These are phyloP conservation scores for Troides helena DNA, from an alignment of 2,888 invertebrate species.

Conservation along the genomic window DNA sequence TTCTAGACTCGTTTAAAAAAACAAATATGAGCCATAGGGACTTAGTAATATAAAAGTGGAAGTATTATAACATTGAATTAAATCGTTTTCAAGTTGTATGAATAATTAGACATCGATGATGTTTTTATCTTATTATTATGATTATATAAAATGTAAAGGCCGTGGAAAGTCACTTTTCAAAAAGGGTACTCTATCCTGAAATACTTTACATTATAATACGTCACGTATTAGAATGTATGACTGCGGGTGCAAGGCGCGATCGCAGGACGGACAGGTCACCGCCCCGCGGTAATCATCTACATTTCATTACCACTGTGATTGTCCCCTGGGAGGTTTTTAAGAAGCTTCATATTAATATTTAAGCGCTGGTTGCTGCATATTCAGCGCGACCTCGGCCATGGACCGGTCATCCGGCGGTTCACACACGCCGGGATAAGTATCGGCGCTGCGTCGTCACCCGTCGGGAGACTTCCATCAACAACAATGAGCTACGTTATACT, in stretches of 20 bases:
- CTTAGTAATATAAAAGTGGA: neutral
- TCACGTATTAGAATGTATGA: constrained; percentile 23
- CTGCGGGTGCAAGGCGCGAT: constrained; percentile 24
- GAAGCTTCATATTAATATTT: constrained; percentile 67
- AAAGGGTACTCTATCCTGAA: constrained; percentile 17
- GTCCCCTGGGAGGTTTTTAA: constrained; percentile 62
- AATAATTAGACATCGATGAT: neutral
- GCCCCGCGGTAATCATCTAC: constrained; percentile 54
- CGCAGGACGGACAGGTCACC: constrained; percentile 53
- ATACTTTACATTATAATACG: constrained; percentile 13
- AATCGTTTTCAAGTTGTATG: neutral
- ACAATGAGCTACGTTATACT: neutral
- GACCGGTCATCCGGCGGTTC: constrained; percentile 61
- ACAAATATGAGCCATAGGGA: neutral
- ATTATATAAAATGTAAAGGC: neutral
- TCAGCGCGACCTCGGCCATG: constrained; percentile 67
- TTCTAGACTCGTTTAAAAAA: neutral
- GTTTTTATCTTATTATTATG: neutral
- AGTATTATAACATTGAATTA: neutral
- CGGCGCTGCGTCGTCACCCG: constrained; percentile 20
- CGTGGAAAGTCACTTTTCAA: constrained; percentile 16
- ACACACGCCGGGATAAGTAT: constrained; percentile 25
- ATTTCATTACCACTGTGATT: constrained; percentile 61
- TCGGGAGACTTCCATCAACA: constrained; percentile 1
- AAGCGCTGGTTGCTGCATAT: constrained; percentile 61